Base-by-base conservation (phyloP, 2,113 vertebrate genomes). In the Clupea harengus region DNA sequence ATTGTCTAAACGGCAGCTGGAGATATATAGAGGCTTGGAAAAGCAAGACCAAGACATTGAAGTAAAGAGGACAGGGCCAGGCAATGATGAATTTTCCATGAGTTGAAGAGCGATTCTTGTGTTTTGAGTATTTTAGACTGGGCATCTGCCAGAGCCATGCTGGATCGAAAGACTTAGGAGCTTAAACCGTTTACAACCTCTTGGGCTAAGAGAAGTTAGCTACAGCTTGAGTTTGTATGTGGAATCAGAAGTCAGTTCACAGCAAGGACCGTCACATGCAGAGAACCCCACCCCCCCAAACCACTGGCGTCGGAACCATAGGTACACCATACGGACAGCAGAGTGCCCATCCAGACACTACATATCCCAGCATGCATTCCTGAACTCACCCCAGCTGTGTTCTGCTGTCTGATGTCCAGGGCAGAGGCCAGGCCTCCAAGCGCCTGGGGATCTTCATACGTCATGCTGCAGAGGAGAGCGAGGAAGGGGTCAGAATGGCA, bases 371-470 rank as follows among this genome's bases (percentile, higher is more conserved):
- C 84, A 91, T 64, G 90, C 83, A 25, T 82, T 32, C 46, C 6
- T 47, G 84, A 45, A 96, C 98, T 95, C 96, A 99, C 98, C 97
- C 95, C 96, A 93, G 95, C 95, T 0, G 97, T 88, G 91, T 95
- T 97, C 89, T 98, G 97, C 92, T 98, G 97, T 88, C 96, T 96
- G 89, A 95, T 94, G 85, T 97, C 98, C 86, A 97, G 91, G 86
- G 97, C 96, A 18, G 97, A 97, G 0, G 96, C 94, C 44, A 98
- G 92, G 87, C 97, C 94, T 84, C 96, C 96, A 17, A 96, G 91
- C 72, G 96, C 96, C 91, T 97, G 97, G 0, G 98, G 96, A 44
- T 99, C 98, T 91, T 99, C 97, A 0, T 96, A 97, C 6, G 95
- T 98, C 85, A 98, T 96, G 4, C 98, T 99, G 92, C 28, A 52